Base-by-base conservation (phyloP, 2,888 invertebrate species). In the Neoaliturus tenellus region DNA sequence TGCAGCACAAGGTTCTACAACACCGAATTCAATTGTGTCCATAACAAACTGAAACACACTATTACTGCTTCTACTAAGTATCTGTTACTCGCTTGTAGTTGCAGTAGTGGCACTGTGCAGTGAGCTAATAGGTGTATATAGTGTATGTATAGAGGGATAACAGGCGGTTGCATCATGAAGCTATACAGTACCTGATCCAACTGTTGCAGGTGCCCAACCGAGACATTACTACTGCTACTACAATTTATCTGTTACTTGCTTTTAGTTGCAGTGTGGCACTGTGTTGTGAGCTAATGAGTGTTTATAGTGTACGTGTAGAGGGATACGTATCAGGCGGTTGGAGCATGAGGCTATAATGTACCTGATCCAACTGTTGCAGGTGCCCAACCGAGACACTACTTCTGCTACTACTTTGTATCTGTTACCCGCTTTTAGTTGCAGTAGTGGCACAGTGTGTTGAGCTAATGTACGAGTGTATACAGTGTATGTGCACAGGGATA, bases 321-420 rank as follows among this genome's bases (percentile, higher is more conserved):
- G 87, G 85, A 87, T 88, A n/a, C n/a, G n/a, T n/a, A 88, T 87
- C 71, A 84, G 87, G 73, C 85, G 95, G 86, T 92, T 96, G 87
- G 97, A 97, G 90, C 93, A 96, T 89, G 96, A 97, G 90, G 96
- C 96, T 0, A 91, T 98, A 41, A 95, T 96, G 89, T 94, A 97
- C 90, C 93, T 98, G 84, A 93, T 98, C 71, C 95, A 96, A 90
- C 92, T 98, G 81, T 92, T 98, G 80, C 98, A 98, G 12, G 93
- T 95, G 0, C 94, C 96, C 0, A 97, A 98, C 91, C 93, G 98
- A 71, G 98, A 98, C 92, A 98, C n/a, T n/a, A n/a, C n/a, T n/a
- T n/a, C n/a, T n/a, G n/a, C n/a, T n/a, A n/a, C n/a, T n/a, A n/a
- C n/a, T n/a, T n/a, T n/a, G n/a, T n/a, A n/a, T n/a, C n/a, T n/a